Conservation (phyloP, 2,888 invertebrate genomes). For the Drosophila nigricruria region DNA sequence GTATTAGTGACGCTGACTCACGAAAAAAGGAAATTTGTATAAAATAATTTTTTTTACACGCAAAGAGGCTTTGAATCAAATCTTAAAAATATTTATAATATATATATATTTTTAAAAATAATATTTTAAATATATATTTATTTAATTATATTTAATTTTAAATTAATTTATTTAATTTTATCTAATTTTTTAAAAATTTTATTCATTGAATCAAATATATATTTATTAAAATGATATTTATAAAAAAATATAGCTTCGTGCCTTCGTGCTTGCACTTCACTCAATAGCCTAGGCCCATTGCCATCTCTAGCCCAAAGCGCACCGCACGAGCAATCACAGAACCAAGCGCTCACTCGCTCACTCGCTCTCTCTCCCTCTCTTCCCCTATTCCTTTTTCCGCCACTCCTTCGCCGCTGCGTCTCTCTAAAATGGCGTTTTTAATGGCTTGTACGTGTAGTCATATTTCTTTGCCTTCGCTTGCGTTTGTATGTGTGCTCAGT, state of each 20-base stretch:
- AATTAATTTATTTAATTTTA: neutral
- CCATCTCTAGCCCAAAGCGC: constrained; percentile 15
- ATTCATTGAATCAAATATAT: no score
- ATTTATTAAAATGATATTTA: neutral
- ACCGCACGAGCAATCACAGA: constrained; percentile 64
- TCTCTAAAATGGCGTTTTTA: constrained; percentile 74
- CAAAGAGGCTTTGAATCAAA: neutral
- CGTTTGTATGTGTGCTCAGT: constrained; percentile 7
- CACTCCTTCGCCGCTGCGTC: constrained; percentile 8
- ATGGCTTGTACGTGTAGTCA: constrained; percentile 79
- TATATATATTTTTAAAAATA: neutral
- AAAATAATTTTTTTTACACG: no score
- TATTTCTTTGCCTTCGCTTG: constrained; percentile 65
- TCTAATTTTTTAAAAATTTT: neutral
- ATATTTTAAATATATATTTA: neutral
- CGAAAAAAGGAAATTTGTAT: neutral
- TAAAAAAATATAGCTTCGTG: neutral
- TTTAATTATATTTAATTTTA: neutral
- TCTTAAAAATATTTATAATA: neutral
- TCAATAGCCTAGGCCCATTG: neutral
- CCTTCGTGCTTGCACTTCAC: neutral
- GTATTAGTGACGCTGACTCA: neutral
- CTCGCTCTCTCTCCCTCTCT: constrained; percentile 15
- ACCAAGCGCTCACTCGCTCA: constrained; percentile 23
- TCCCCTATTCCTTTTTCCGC: constrained; percentile 12